Base-by-base conservation (phyloP, 1,140 invertebrate species). In the Rhopalosiphum maidis region DNA sequence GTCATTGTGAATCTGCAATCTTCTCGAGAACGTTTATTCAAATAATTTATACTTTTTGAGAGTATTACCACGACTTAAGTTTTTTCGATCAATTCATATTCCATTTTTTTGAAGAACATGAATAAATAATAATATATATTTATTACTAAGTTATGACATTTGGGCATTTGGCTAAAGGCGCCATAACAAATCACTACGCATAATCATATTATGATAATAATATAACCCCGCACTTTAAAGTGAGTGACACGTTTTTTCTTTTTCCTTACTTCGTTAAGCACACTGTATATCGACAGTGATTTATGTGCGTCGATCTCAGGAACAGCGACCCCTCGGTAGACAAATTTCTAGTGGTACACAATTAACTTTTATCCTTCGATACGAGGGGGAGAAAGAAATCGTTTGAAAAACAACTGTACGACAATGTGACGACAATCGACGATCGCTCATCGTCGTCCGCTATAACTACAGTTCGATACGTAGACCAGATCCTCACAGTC, bases 291-390 rank as follows among this genome's bases (percentile, higher is more conserved):
- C 25, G 25, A 68, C 89, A 15, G 37, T 41, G 89, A 90, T 90
- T 68, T 90, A 68, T 43, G n/a, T 77, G 55, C 25, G 41, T 68
- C 89, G 41, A 25, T 22, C 54, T 68, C 88, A 22, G n/a, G 48
- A 88, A 37, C 35, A 68, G 88, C 22, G 43, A 43, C 35, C 37
- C 55, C 25, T 90, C 25, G 6, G 37, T 1, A 37, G 37, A 30
- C 88, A 90, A 60, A 60, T 90, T 60, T 60, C 54, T 55, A 60
- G 30, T 43, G 54, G 55, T 55, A 55, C 35, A 35, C 54, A 55
- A 89, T 89, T 89, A 89, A 89, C 88, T 89, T 89, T 89, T 89
- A 54, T 55, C 37, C 48, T 35, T 35, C 35, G 21, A 86, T 11
- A 37, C 86, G 86, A 87, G n/a, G 87, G 87, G 87, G 8, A 89